phyloP scores from a whole-genome alignment of 2,888 invertebrate species.

The Caradrina kadenii region DNA sequence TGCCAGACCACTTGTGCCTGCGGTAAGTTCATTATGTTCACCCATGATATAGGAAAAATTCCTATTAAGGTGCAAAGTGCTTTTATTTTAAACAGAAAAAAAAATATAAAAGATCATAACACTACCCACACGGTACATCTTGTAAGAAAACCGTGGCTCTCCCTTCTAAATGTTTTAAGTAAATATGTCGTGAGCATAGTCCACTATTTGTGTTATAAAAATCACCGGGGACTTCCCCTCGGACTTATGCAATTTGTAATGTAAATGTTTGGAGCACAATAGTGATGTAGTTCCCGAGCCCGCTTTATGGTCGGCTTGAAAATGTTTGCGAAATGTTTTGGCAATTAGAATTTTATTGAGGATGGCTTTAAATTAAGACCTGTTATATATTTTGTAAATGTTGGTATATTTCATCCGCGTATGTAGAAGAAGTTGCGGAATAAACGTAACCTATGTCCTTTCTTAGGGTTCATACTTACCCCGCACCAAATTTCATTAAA shows the following conservation, averaged over 20 bases:
- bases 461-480: too few relatives aligned
- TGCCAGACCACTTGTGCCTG: too few relatives aligned
- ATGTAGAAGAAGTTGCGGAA: too few relatives aligned
- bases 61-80: too few relatives aligned
- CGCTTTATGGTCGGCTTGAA: slow-evolving; percentile 29
- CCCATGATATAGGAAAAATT: too few relatives aligned
- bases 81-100: too few relatives aligned
- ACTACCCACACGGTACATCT: neutral
- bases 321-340: slow-evolving; percentile 16
- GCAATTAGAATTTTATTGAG: slow-evolving; percentile 24
- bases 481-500: too few relatives aligned
- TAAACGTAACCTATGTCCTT: too few relatives aligned
- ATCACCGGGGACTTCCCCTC: slow-evolving; percentile 71
- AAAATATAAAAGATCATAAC: too few relatives aligned
- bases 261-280: slow-evolving; percentile 62
- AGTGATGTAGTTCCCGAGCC: slow-evolving; percentile 36
- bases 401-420: too few relatives aligned
- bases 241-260: slow-evolving; percentile 77
- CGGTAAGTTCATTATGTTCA: too few relatives aligned
- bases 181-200: slow-evolving; percentile 38
- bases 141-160: slow-evolving; percentile 7
- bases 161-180: slow-evolving; percentile 44
- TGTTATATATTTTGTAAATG: neutral
- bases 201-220: slow-evolving; percentile 43
- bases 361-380: neutral